Evolutionary conservation across 2,888 invertebrate species (phyloP), one percentile per base, ranked within the genome.

Genomic region (Aradus depressus): DNA sequence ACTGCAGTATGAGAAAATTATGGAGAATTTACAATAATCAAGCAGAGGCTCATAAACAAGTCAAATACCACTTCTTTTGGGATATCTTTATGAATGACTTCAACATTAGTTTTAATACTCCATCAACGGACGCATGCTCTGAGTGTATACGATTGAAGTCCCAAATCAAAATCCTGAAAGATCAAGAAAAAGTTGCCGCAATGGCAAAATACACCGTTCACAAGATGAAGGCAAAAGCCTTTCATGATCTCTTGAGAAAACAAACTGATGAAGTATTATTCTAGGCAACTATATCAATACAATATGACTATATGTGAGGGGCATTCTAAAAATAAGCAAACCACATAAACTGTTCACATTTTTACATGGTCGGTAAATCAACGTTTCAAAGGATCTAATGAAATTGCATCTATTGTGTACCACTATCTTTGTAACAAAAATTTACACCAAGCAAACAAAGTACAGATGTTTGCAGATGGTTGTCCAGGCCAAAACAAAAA

Each of bases 121-220:
- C 53, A 38, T 44, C 49, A 1, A 58, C 55, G 5, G 58, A 43
- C 56, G n/a, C n/a, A n/a, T n/a, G n/a, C n/a, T 50, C 43, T 8
- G 8, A 22, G 14, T 50, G 50, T 22, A 32, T 43, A 14, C 43
- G n/a, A 2, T 23, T 43, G 22, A 34, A 31, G 5, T 10, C 34
- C 2, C 21, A 4, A 12, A 31, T 50, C 10, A 34, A 8, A 22
- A 8, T 18, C 2, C 22, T 18, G 3, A 19, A 26, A 6, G 25
- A n/a, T 12, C n/a, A 22, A 16, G 21, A 37, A 26, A 51, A 51
- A 51, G 37, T 26, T 23, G 31, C 23, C 10, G 12, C 18, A 14
- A 44, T 37, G 26, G 19, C 19, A 18, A 18, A 26, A 14, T 16
- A 16, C 18, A 43, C 44, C 2, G 44, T 51, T n/a, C 44, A 44